These are phyloP conservation scores for Leucophenga maculata DNA, from an alignment of 2,888 invertebrate genomes.

Conservation along the genomic window DNA sequence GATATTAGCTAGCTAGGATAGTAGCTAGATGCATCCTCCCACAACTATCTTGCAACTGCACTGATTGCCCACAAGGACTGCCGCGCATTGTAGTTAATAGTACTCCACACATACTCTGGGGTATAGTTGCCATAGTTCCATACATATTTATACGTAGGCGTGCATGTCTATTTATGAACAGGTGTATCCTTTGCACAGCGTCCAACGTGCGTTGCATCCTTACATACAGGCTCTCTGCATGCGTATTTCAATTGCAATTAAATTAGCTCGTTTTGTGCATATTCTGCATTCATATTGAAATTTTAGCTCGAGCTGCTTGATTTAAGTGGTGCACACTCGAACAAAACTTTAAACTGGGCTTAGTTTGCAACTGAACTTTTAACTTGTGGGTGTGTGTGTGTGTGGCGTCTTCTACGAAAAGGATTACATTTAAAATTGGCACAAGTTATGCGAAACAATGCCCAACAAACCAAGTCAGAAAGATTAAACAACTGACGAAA, in stretches of 20 bases:
- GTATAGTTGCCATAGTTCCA: neutral
- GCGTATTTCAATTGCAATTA: constrained; percentile 1
- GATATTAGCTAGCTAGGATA: constrained; percentile 26
- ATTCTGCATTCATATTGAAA: neutral
- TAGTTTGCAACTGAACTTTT: neutral
- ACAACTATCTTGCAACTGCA: too few relatives aligned
- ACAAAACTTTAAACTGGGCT: neutral
- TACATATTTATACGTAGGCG: too few relatives aligned
- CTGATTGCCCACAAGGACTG: too few relatives aligned
- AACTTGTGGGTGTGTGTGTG: neutral
- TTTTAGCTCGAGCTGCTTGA: neutral
- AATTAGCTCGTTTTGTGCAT: constrained; percentile 10
- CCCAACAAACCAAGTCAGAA: neutral
- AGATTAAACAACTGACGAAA: neutral
- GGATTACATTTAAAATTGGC: constrained; percentile 2
- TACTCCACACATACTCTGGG: neutral
- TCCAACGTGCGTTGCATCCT: too few relatives aligned
- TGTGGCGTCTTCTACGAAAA: neutral
- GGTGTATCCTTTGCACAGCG: too few relatives aligned
- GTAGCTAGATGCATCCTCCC: too few relatives aligned
- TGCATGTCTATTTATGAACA: too few relatives aligned
- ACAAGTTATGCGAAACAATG: neutral
- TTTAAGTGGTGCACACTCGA: neutral
- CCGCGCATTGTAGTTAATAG: too few relatives aligned
- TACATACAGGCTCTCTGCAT: neutral